Conservation (phyloP, 2,797 vertebrate species). For the Columba guinea region DNA sequence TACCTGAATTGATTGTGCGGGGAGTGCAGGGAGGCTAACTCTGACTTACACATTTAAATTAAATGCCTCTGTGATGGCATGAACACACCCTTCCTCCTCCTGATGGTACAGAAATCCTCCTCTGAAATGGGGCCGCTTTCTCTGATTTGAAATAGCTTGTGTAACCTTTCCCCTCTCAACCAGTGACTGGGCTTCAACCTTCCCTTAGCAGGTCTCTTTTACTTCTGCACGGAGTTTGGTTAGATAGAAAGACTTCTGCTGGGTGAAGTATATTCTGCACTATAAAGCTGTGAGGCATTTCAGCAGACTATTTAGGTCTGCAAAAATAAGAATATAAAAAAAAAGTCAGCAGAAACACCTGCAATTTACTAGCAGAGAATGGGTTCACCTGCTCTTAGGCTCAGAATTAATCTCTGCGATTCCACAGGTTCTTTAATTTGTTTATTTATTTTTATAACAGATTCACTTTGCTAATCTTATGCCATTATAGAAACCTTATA, state of each 20-base stretch:
- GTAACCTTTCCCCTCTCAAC: neutral
- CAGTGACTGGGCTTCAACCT: neutral
- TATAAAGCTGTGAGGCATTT: neutral
- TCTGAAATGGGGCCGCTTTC: neutral
- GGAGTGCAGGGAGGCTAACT: neutral
- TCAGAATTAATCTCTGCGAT: neutral
- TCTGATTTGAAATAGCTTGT: neutral
- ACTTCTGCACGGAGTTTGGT: neutral
- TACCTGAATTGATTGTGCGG: constrained; percentile 35
- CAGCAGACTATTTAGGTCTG: neutral
- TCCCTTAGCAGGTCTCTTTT: neutral
- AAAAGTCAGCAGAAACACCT: neutral
- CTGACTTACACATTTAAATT: neutral
- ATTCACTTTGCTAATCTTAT: neutral
- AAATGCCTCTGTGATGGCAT: neutral
- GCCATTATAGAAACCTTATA: neutral
- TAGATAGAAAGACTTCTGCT: neutral
- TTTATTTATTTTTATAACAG: neutral
- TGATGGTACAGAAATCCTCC: neutral
- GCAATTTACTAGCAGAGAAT: neutral
- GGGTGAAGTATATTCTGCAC: neutral
- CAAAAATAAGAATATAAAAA: neutral
- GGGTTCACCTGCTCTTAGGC: neutral
- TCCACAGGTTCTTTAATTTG: neutral
- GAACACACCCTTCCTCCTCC: neutral